phyloP scores from a whole-genome alignment of 2,888 invertebrate species.

The Lycaena phlaeas region DNA sequence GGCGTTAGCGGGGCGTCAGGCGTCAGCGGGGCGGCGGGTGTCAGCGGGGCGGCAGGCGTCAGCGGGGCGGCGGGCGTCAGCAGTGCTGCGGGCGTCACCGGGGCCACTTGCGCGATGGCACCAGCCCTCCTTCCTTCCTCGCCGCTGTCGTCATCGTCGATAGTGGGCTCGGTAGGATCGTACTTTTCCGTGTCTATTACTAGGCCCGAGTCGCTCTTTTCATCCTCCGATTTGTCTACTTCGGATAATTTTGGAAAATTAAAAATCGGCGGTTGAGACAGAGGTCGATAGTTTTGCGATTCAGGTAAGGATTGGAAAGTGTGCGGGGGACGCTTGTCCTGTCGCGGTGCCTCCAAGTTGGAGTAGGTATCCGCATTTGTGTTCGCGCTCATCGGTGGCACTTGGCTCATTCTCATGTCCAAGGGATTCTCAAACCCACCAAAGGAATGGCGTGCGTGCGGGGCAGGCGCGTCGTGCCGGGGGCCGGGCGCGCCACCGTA shows the following conservation, averaged over 20 bases:
- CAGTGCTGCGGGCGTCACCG: slow-evolving; percentile 6
- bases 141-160: slow-evolving; percentile 48
- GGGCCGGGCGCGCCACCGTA: slow-evolving; percentile 20
- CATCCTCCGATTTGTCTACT: slow-evolving; percentile 56
- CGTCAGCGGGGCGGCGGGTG: slow-evolving; percentile 10
- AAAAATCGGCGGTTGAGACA: slow-evolving; percentile 48
- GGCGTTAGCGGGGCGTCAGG: slow-evolving; percentile 13
- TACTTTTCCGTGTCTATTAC: slow-evolving; percentile 74
- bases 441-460: slow-evolving; percentile 35
- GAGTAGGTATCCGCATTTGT: slow-evolving; percentile 73
- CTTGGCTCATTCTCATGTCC: slow-evolving; percentile 45
- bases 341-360: slow-evolving; percentile 65
- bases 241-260: slow-evolving; percentile 44
- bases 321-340: slow-evolving; percentile 22
- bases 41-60: slow-evolving; percentile 5
- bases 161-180: slow-evolving; percentile 70
- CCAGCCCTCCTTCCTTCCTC: too few relatives aligned
- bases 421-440: slow-evolving; percentile 48
- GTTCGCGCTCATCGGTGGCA: slow-evolving; percentile 12
- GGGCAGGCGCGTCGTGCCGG: slow-evolving; percentile 20
- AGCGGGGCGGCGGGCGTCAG: slow-evolving; percentile 5
- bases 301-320: slow-evolving; percentile 21
- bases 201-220: slow-evolving; percentile 70
- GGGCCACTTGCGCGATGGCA: slow-evolving; percentile 5
- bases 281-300: slow-evolving; percentile 30